Percentiles rank a stretch among this genome's conserved stretches.
Evolutionary conservation across 2,888 invertebrate species (phyloP).

Genomic region (Drosophila maculinotata): DNA sequence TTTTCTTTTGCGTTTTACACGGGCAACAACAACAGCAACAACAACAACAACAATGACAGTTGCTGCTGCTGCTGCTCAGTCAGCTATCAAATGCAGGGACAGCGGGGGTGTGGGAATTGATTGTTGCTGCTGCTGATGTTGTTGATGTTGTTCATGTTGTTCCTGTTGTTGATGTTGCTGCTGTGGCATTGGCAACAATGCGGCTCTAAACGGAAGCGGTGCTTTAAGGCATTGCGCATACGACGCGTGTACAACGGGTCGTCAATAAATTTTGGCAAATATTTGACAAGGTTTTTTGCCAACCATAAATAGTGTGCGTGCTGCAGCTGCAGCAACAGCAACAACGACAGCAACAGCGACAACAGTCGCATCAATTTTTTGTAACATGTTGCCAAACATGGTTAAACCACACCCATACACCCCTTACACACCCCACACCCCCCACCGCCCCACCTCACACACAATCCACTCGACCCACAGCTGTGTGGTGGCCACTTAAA

Average conservation of each 20-base stretch:
- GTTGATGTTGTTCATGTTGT: too few relatives aligned
- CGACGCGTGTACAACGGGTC: slow-evolving; percentile 43
- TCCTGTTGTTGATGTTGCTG: slow-evolving; percentile 23
- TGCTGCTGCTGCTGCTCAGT: slow-evolving; percentile 49
- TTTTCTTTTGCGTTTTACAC: slow-evolving; percentile 77
- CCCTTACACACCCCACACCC: too few relatives aligned
- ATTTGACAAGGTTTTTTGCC: slow-evolving; percentile 55
- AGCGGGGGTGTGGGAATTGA: slow-evolving; percentile 20
- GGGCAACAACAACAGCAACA: slow-evolving; percentile 39
- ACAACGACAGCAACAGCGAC: slow-evolving; percentile 35
- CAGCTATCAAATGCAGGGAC: slow-evolving; percentile 60
- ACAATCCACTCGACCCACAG: slow-evolving; percentile 14
- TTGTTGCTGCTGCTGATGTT: slow-evolving; percentile 25
- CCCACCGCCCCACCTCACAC: slow-evolving; percentile 18
- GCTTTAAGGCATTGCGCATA: slow-evolving; percentile 41
- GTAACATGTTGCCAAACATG: slow-evolving; percentile 80
- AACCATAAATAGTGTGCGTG: slow-evolving; percentile 71
- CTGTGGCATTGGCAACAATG: slow-evolving; percentile 28
- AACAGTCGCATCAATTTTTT: slow-evolving; percentile 77
- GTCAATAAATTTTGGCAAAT: slow-evolving; percentile 62
- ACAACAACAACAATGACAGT: slow-evolving; percentile 24
- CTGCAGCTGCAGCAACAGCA: slow-evolving; percentile 65
- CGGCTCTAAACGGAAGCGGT: slow-evolving; percentile 17
- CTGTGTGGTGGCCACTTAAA: slow-evolving; percentile 77
- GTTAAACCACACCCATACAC: slow-evolving; percentile 39